These are phyloP conservation scores for Brevimyrus niger DNA, from an alignment of 2,113 vertebrate species.

Conservation along the genomic window DNA sequence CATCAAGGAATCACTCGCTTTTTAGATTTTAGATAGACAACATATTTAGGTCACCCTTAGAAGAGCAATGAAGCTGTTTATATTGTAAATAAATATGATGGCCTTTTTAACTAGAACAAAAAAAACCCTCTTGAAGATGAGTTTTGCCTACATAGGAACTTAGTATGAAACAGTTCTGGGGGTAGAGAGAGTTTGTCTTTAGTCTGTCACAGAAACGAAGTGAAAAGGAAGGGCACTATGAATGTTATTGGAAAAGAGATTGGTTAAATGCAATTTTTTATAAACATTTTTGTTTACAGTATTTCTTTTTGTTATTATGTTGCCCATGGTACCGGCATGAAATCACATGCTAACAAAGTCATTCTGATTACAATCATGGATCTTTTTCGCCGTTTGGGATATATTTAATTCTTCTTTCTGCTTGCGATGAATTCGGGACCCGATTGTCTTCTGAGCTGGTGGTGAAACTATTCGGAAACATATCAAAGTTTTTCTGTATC, in stretches of 20 bases:
- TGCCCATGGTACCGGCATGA: constrained; percentile 49
- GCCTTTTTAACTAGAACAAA: constrained; percentile 82
- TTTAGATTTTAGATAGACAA: constrained; percentile 65
- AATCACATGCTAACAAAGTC: constrained; percentile 23
- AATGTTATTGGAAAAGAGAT: constrained; percentile 52
- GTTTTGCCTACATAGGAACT: constrained; percentile 74
- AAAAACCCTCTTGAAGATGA: constrained; percentile 53
- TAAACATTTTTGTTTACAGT: constrained; percentile 47
- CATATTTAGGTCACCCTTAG: constrained; percentile 63
- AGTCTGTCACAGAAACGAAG: constrained; percentile 40
- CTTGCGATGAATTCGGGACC: background rate
- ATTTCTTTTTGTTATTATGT: constrained; percentile 35
- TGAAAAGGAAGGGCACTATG: constrained; percentile 39
- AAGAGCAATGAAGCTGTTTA: constrained; percentile 61
- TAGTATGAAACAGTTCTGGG: constrained; percentile 69
- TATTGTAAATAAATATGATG: constrained; percentile 90
- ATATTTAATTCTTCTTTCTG: background rate
- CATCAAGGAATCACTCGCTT: constrained; percentile 60
- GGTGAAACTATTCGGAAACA: background rate
- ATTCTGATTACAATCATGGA: constrained; percentile 3
- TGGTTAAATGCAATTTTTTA: constrained; percentile 56
- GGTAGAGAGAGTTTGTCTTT: constrained; percentile 52
- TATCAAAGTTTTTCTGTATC: background rate
- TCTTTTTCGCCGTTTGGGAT: background rate
- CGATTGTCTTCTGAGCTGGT: background rate